Evolutionary conservation across 2,888 invertebrate genomes (phyloP), one percentile per base, ranked within the genome.

Genomic region (Tholera decimalis): DNA sequence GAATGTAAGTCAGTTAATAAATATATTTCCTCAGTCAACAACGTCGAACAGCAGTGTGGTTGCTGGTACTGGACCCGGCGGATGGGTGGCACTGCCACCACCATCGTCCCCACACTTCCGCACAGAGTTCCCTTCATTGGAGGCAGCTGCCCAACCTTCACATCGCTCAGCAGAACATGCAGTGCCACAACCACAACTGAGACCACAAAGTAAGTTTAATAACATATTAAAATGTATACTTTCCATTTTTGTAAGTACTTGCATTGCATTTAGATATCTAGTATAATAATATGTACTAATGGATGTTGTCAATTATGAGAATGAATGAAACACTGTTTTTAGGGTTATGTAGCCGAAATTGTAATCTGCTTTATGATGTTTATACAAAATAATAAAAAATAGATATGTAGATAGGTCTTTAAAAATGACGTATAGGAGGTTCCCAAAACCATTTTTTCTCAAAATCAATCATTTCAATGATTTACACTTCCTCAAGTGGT

Each of bases 121-220:
- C 96, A 98, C 98, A 97, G 99, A 99, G 96, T 99, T 99, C 96
- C 99, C 99, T 89, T 98, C 98, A 90, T 92, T 97, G 85, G 96
- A 96, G 90, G 96, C 96, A 82, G 94, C 96, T 86, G 96, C 96
- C 73, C 98, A 98, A 96, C 98, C 98, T 87, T 91, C 93, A 81
- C 95, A 94, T 85, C 93, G 95, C 78, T 87, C 92, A 79, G 82
- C 92, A 87, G 94, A 94, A 72, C 93, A 93, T 88, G 83, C 91
- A 70, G 83, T 83, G 66, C 85, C 91, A 70, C 95, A 94, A 82
- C 89, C 91, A 74, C 93, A 93, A 85, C 89, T 95, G 78, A 93
- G 95, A 91, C 95, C 95, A 92, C 95, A 95, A 92, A 94, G 95
- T 95, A 83, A 90, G 85, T 82, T 43, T 62, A 51, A 50, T 55